Percentiles rank a stretch among this genome's conserved stretches.
Evolutionary conservation across 2,797 vertebrate genomes (phyloP).

Genomic region (Diplodus puntazzo): DNA sequence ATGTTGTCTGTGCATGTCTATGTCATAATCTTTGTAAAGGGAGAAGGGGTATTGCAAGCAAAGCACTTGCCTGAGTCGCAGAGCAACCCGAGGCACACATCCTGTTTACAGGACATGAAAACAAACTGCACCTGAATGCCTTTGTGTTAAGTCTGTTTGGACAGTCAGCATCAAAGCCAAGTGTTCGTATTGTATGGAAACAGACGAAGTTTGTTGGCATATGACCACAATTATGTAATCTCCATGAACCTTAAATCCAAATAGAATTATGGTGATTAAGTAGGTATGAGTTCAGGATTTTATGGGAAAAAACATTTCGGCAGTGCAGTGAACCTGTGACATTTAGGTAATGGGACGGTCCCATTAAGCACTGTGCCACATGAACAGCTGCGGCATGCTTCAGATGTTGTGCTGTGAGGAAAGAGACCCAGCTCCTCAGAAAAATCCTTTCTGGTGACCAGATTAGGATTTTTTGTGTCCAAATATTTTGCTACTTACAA

Average conservation of each 20-base stretch:
- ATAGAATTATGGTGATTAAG: background rate
- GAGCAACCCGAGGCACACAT: background rate
- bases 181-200: constrained; percentile 30
- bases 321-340: constrained; percentile 17
- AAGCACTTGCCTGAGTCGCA: background rate
- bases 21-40: constrained; percentile 17
- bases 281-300: background rate
- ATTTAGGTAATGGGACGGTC: constrained; percentile 25
- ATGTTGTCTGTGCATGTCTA: background rate
- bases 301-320: background rate
- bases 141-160: constrained; percentile 33
- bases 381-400: constrained; percentile 36
- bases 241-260: constrained; percentile 18
- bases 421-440: background rate
- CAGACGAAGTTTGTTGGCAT: constrained; percentile 1
- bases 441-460: background rate
- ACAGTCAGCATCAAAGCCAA: constrained; percentile 22
- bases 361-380: background rate
- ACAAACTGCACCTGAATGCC: constrained; percentile 38
- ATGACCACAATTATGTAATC: constrained; percentile 11
- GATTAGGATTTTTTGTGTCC: background rate
- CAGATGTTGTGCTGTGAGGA: constrained; percentile 13
- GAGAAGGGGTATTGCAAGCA: background rate
- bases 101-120: constrained; percentile 28
- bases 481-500: background rate